Evolutionary conservation across 2,113 vertebrate species (phyloP), one percentile per base, ranked within the genome.

Genomic region (Pedetes capensis): DNA sequence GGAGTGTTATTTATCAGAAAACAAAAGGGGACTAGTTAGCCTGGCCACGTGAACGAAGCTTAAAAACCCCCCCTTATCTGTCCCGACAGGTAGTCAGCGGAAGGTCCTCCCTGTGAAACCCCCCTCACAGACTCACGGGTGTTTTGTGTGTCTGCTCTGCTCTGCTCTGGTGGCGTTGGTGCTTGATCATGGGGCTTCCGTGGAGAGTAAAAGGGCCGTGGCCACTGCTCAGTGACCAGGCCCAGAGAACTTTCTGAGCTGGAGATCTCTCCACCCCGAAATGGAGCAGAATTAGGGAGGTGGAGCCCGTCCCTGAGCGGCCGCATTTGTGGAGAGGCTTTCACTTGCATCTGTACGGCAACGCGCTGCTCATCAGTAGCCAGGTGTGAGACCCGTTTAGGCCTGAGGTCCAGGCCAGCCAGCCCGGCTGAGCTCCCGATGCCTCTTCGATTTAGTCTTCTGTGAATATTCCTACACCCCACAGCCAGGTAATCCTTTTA

Each of bases 71-170:
- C 51, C 8, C 51, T 51, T n/a, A n/a, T n/a, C n/a, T n/a, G n/a
- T n/a, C n/a, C n/a, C n/a, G n/a, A n/a, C n/a, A n/a, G n/a, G n/a
- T n/a, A n/a, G n/a, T n/a, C n/a, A n/a, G n/a, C n/a, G n/a, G n/a
- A n/a, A n/a, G n/a, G n/a, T n/a, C n/a, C n/a, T n/a, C n/a, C n/a
- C n/a, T n/a, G n/a, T n/a, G n/a, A n/a, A n/a, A n/a, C n/a, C n/a
- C n/a, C n/a, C n/a, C n/a, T n/a, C n/a, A 42, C 25, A 64, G n/a
- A 51, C 57, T 25, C 5, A 11, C 53, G n/a, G n/a, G n/a, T n/a
- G n/a, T n/a, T n/a, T n/a, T n/a, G n/a, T n/a, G 0, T 27, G 51
- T 34, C 0, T 10, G 5, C 63, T 22, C 0, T 27, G 34, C 42
- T 10, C n/a, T n/a, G n/a, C n/a, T 47, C 59, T 32, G 57, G 34